Evolutionary conservation across 2,888 invertebrate species (phyloP), one percentile per base, ranked within the genome.

Genomic region (Cosmia trapezina): DNA sequence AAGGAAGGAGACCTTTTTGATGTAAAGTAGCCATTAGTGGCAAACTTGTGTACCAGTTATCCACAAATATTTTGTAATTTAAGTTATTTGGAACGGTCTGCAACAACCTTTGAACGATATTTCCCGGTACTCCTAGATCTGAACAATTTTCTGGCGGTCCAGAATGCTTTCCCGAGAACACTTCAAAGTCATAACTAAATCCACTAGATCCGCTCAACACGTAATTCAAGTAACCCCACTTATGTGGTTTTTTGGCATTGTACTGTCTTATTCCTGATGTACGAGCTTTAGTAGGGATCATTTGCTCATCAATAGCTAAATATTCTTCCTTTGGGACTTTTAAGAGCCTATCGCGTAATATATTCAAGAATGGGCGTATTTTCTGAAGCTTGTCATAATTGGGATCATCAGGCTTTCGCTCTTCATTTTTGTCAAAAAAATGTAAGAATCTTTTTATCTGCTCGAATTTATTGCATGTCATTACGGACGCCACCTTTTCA

Each of bases 61-160:
- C 45, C 61, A 61, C 45, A 28, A 28, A 5, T 4, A 5, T 61
- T 61, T 45, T 62, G 5, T 49, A 62, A 33, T 49, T 49, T 12
- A 62, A 49, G 47, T 62, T 62, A 62, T 62, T 62, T 49, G 49
- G 62, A 62, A 53, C n/a, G n/a, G 53, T 53, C 53, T 53, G 53
- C n/a, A 53, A 53, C 12, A 53, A 22, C 51, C 51, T 53, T 53
- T n/a, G 51, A 53, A 53, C n/a, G n/a, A 53, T 53, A n/a, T 53
- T n/a, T n/a, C 19, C 49, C 4, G 49, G 49, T 19, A 49, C 49
- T 19, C 49, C 49, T 49, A 49, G 19, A 49, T 49, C 49, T 19
- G 49, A 49, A 49, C 19, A 49, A 19, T 49, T 49, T 49, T 49
- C 49, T 49, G 49, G 49, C 8, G 49, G 49, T 8, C 49, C 49